Percentiles rank a stretch among this genome's conserved stretches.
Evolutionary conservation across 1,140 invertebrate genomes (phyloP).

Genomic region (Lerema accius): DNA sequence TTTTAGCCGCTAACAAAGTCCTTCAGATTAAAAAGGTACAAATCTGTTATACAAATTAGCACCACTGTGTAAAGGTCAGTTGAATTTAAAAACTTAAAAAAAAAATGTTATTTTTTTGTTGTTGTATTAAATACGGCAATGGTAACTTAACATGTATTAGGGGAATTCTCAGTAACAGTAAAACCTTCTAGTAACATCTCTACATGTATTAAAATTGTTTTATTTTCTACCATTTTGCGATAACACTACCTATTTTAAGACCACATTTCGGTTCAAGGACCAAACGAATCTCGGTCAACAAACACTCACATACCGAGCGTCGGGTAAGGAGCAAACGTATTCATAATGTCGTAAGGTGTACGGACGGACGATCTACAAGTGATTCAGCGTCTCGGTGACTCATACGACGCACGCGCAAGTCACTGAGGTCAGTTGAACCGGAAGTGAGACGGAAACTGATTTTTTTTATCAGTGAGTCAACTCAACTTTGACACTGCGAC

Average conservation of each 20-base stretch:
- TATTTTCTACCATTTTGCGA: too few species aligned
- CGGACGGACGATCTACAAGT: background rate
- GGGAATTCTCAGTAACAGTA: too few species aligned
- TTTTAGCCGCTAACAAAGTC: too few species aligned
- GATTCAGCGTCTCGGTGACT: constrained; percentile 16
- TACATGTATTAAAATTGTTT: too few species aligned
- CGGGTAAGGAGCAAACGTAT: background rate
- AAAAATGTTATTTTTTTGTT: too few species aligned
- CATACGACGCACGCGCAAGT: constrained; percentile 34
- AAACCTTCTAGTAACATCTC: too few species aligned
- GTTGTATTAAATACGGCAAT: too few species aligned
- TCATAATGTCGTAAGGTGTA: constrained; percentile 22
- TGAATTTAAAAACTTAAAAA: too few species aligned
- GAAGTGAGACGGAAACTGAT: constrained; percentile 46
- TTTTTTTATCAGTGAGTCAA: constrained; percentile 48
- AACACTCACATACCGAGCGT: background rate
- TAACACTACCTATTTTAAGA: constrained; percentile 9
- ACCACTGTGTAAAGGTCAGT: too few species aligned
- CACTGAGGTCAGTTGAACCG: constrained; percentile 38
- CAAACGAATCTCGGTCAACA: background rate
- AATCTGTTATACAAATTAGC: too few species aligned
- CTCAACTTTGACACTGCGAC: constrained; percentile 34
- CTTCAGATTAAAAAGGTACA: too few species aligned
- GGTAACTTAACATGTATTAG: too few species aligned
- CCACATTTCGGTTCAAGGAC: background rate